phyloP scores from a whole-genome alignment of 2,113 vertebrate genomes.

The Speoplatyrhinus poulsoni region DNA sequence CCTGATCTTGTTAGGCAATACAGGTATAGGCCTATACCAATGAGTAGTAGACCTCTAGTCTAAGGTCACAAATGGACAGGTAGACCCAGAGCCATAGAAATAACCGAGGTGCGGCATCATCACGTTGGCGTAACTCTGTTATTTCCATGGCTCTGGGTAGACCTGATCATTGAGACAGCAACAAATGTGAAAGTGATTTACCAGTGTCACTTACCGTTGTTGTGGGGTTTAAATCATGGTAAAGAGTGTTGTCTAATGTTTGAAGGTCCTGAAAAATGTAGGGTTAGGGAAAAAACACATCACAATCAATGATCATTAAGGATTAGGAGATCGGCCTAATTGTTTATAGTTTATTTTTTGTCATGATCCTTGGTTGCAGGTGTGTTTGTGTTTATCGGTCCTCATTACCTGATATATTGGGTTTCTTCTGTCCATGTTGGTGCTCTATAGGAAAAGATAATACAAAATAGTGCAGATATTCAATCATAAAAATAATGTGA shows the following conservation, averaged over 20 bases:
- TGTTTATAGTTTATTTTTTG: background rate
- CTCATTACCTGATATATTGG: conserved; percentile 53
- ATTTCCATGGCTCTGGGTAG: no score
- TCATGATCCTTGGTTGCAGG: background rate
- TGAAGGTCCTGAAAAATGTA: conserved; percentile 37
- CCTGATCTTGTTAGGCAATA: no score
- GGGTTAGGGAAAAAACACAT: no score
- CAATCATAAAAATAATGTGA: no score
- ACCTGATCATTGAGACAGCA: background rate
- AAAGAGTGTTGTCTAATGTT: conserved; percentile 29
- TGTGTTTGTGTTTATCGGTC: background rate
- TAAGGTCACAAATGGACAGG: no score
- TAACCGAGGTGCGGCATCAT: no score
- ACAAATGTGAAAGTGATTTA: background rate
- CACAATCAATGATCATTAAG: background rate
- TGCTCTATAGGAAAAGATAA: background rate
- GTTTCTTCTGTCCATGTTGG: background rate
- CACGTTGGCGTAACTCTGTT: no score
- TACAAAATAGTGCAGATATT: no score
- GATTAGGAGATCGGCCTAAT: background rate
- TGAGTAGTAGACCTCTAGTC: no score
- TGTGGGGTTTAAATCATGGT: conserved; percentile 50
- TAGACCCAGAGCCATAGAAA: no score
- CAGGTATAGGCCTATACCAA: no score
- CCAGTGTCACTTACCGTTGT: conserved; percentile 35